Conservation (phyloP, 1,140 invertebrate genomes). For the Artemia franciscana region DNA sequence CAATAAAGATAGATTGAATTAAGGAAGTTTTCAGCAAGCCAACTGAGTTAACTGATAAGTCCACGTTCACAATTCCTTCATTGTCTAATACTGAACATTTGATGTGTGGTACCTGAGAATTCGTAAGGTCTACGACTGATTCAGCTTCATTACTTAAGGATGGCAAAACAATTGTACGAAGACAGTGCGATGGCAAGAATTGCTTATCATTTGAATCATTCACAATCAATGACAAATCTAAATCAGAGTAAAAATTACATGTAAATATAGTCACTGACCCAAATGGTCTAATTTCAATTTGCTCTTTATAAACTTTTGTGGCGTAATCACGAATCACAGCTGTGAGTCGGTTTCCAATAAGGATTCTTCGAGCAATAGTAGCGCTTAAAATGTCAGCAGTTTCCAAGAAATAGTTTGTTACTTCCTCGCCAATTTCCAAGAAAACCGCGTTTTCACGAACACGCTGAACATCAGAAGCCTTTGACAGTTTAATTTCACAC, state of each 20-base stretch:
- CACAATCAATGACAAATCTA: neutral
- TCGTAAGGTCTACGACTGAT: neutral
- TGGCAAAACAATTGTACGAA: neutral
- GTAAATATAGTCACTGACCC: conserved; percentile 1
- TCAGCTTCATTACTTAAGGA: neutral
- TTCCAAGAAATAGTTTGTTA: neutral
- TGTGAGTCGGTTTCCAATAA: neutral
- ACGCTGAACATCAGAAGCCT: neutral
- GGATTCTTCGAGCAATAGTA: neutral
- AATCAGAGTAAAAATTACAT: neutral
- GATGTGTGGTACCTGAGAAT: neutral
- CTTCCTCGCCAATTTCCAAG: neutral
- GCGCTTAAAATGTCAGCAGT: neutral
- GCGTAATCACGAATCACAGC: neutral
- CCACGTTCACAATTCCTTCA: neutral
- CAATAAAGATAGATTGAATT: neutral
- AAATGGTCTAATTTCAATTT: neutral
- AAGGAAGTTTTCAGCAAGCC: neutral
- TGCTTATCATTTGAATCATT: neutral
- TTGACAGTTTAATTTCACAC: neutral
- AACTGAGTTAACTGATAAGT: neutral
- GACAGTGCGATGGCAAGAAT: neutral
- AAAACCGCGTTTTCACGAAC: neutral
- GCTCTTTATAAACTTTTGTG: too few relatives aligned
- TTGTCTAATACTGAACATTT: neutral